These are phyloP conservation scores for Dromaius novaehollandiae DNA, from an alignment of 2,113 vertebrate genomes.

Conservation along the genomic window DNA sequence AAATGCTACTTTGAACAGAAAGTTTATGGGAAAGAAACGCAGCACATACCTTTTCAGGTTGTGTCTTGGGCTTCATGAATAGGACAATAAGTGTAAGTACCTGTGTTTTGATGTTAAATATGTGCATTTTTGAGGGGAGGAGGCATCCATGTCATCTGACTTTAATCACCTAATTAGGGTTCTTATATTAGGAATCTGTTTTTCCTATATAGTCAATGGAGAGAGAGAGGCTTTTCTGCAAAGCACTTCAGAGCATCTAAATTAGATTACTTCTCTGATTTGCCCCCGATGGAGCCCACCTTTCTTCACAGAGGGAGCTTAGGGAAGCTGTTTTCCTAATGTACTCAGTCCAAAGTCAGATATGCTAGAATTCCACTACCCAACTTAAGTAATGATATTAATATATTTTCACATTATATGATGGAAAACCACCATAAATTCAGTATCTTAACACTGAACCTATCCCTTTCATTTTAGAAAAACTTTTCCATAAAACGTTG, in stretches of 20 bases:
- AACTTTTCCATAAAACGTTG: background rate
- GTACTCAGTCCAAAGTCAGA: background rate
- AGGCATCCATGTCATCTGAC: background rate
- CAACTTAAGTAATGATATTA: background rate
- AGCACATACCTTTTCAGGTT: background rate
- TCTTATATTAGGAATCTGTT: background rate
- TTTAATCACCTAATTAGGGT: rapidly evolving
- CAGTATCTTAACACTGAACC: rapidly evolving
- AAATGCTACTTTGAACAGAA: background rate
- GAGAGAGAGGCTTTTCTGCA: background rate
- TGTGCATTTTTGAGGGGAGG: background rate
- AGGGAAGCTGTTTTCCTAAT: background rate
- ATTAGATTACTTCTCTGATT: background rate
- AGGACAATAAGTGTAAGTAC: background rate
- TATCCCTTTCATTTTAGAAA: background rate
- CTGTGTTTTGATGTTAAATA: background rate
- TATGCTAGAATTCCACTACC: background rate
- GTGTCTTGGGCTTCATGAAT: rapidly evolving
- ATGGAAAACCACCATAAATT: background rate
- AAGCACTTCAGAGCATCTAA: background rate
- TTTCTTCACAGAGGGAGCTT: background rate
- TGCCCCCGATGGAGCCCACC: background rate
- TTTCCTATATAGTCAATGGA: background rate
- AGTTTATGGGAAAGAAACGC: background rate
- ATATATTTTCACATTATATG: background rate